Percentiles rank a stretch among this genome's conserved stretches.
phyloP scores from a whole-genome alignment of 2,113 vertebrate species.

The Nothobranchius furzeri region DNA sequence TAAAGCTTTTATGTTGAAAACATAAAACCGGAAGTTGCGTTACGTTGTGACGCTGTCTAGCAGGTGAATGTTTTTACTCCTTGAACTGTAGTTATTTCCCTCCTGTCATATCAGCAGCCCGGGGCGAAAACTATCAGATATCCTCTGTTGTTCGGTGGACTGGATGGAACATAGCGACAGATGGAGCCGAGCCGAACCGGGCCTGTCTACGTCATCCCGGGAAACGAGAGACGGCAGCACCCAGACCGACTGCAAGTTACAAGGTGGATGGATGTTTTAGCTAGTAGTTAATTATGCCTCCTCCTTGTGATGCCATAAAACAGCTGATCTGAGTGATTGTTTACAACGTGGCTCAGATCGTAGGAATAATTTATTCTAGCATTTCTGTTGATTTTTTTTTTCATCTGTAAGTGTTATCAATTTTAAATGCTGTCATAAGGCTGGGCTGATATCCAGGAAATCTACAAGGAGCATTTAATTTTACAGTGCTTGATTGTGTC shows the following conservation, averaged over 20 bases:
- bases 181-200: slow-evolving; percentile 17
- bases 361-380: not conserved
- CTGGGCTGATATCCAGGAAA: too few relatives aligned
- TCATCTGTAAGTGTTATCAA: not conserved
- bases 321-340: not conserved
- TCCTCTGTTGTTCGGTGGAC: too few relatives aligned
- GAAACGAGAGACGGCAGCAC: slow-evolving; percentile 55
- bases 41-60: too few relatives aligned
- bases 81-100: not conserved
- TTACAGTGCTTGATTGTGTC: not conserved
- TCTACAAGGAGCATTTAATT: too few relatives aligned
- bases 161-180: slow-evolving; percentile 61
- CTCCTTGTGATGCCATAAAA: not conserved
- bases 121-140: too few relatives aligned
- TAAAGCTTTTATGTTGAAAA: slow-evolving; percentile 18
- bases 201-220: slow-evolving; percentile 4
- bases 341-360: not conserved
- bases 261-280: slow-evolving; percentile 63
- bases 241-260: slow-evolving; percentile 70
- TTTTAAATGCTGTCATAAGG: not conserved
- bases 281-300: not conserved
- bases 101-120: too few relatives aligned
- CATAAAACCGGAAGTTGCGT: rapidly evolving
- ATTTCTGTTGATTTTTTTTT: too few relatives aligned
- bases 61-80: not conserved